Evolutionary conservation across 2,888 invertebrate species (phyloP), one percentile per base, ranked within the genome.

Genomic region (Hirtodrosophila cameraria): DNA sequence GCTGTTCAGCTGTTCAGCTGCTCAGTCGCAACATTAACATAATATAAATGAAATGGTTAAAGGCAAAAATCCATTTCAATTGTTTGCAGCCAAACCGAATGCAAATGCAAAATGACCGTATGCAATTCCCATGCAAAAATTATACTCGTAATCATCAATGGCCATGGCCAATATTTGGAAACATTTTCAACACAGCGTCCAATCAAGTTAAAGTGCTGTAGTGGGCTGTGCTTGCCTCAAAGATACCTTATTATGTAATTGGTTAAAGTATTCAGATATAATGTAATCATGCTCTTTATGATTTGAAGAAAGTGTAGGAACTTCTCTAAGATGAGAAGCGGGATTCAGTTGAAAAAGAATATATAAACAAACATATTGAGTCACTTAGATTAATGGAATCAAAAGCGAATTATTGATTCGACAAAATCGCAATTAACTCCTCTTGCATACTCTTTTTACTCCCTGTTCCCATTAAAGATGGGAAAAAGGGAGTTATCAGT

Each of bases 31-130:
- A 45, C 35, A 76, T 50, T 59, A 76, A 64, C 69, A 80, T 80
- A 77, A 84, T 84, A 60, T 65, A 76, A 79, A 78, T 79, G 65
- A 65, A 75, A 75, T 72, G 55, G 53, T 62, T 43, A 75, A 73
- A 27, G 33, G 27, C 33, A 28, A 33, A 74, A 74, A 63, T 71
- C 52, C 61, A 53, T 80, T 54, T 36, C 28, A 49, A 73, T 76
- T 72, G 68, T 72, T 83, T 83, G 80, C 77, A 30, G 52, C 18
- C 43, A 31, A 49, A 42, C 42, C 53, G 68, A 80, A 63, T 68
- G 64, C 64, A 73, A 80, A 63, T 68, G 64, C 64, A 58, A 57
- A 53, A 49, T 35, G 63, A 46, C 11, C 33, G 31, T 43, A 49
- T 39, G 36, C 31, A 53, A 55, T 53, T 12, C 36, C 30, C 35